Evolutionary conservation across 2,888 invertebrate species (phyloP).

Genomic region (Pardosa pseudoannulata): DNA sequence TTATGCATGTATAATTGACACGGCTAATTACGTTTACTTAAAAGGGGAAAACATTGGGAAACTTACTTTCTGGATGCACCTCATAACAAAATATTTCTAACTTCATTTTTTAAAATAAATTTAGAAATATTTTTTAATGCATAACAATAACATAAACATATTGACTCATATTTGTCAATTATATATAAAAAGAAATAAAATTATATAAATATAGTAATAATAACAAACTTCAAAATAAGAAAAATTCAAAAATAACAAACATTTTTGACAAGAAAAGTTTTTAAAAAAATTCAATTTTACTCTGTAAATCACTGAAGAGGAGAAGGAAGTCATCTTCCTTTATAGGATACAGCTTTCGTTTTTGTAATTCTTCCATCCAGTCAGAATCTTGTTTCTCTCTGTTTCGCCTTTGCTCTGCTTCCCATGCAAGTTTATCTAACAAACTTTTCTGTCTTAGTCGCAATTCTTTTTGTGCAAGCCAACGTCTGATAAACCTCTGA

Average conservation of each 20-base stretch:
- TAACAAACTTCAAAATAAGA: neutral
- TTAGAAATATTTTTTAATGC: too few species aligned
- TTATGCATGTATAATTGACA: too few species aligned
- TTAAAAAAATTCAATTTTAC: too few species aligned
- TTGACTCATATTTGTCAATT: neutral
- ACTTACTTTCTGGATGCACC: too few species aligned
- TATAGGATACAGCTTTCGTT: constrained; percentile 35
- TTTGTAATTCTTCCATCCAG: constrained; percentile 28
- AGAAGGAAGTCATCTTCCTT: constrained; percentile 49
- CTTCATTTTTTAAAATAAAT: too few species aligned
- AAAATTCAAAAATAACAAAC: too few species aligned
- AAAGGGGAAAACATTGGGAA: too few species aligned
- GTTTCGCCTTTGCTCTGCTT: constrained; percentile 19
- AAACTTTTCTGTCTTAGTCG: constrained; percentile 16
- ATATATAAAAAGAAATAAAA: too few species aligned
- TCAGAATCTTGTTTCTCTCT: constrained; percentile 21
- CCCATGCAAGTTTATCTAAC: constrained; percentile 27
- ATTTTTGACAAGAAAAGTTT: too few species aligned
- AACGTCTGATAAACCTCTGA: constrained; percentile 46
- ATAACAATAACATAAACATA: neutral
- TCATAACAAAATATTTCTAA: too few species aligned
- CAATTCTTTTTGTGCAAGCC: constrained; percentile 52
- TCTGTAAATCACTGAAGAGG: constrained; percentile 57
- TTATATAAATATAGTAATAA: neutral
- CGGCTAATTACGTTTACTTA: too few species aligned